Conservation (phyloP, 2,113 vertebrate genomes). For the Daboia siamensis region DNA sequence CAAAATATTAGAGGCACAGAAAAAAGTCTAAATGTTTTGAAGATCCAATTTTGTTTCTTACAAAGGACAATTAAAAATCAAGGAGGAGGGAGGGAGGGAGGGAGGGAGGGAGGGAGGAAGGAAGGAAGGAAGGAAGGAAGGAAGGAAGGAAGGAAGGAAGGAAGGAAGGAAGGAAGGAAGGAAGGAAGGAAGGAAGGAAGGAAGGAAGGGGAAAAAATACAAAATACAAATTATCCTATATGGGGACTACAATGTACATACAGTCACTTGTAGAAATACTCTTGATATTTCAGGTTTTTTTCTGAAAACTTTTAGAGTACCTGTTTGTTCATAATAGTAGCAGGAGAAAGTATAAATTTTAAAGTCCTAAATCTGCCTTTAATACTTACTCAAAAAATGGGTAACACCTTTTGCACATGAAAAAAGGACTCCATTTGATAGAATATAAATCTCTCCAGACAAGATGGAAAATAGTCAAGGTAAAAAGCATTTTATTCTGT, state of each 20-base stretch:
- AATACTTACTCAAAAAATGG: conserved; percentile 14
- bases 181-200: too few relatives aligned
- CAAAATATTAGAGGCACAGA: not conserved
- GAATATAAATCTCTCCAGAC: conserved; percentile 8
- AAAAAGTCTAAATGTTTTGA: not conserved
- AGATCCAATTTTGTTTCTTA: not conserved
- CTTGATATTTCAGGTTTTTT: not conserved
- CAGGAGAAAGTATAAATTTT: not conserved
- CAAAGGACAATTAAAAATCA: not conserved
- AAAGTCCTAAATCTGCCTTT: conserved; percentile 14
- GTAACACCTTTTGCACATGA: conserved; percentile 3
- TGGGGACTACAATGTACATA: not conserved
- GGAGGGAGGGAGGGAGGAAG: not conserved
- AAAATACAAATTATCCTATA: not conserved
- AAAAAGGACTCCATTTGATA: conserved; percentile 13
- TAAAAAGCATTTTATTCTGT: not conserved
- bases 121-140: not conserved
- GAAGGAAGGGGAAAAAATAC: not conserved
- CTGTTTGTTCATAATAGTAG: not conserved
- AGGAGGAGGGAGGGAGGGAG: not conserved
- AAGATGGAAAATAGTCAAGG: conserved; percentile 6
- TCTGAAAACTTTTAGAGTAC: conserved; percentile 14
- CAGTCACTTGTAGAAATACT: not conserved
- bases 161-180: not conserved
- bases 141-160: too few relatives aligned